phyloP scores from a whole-genome alignment of 2,888 invertebrate genomes.

The Mallateleia sp. region DNA sequence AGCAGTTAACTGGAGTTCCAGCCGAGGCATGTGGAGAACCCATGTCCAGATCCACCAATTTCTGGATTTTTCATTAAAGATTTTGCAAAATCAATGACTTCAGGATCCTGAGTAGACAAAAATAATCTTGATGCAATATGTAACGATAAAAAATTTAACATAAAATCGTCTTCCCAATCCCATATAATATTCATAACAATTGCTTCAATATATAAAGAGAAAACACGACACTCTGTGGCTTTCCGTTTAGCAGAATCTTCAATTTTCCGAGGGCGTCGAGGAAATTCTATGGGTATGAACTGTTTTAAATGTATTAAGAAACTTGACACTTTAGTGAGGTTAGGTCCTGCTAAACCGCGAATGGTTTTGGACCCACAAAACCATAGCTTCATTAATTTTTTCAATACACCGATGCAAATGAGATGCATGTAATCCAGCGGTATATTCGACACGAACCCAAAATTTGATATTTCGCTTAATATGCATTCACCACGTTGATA shows the following conservation, averaged over 20 bases:
- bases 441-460: constrained; percentile 18
- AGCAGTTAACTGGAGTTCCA: no score
- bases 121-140: constrained; percentile 15
- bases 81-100: not conserved
- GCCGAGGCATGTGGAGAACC: no score
- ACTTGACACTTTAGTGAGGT: not conserved
- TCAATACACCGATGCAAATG: not conserved
- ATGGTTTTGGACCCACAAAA: not conserved
- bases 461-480: constrained; percentile 13
- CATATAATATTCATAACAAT: not conserved
- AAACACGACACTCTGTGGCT: constrained; percentile 20
- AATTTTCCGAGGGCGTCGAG: not conserved
- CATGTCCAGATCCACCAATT: no score
- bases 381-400: constrained; percentile 16
- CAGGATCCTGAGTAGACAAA: not conserved
- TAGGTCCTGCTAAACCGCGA: not conserved
- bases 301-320: not conserved
- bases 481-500: constrained; percentile 29
- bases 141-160: constrained; percentile 19
- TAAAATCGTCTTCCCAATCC: not conserved
- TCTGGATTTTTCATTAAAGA: no score
- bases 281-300: constrained; percentile 8
- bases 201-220: constrained; percentile 19
- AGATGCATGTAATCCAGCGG: constrained; percentile 36
- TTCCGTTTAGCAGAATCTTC: constrained; percentile 16